Evolutionary conservation across 2,888 invertebrate species (phyloP).

Genomic region (Diarsia mendica): DNA sequence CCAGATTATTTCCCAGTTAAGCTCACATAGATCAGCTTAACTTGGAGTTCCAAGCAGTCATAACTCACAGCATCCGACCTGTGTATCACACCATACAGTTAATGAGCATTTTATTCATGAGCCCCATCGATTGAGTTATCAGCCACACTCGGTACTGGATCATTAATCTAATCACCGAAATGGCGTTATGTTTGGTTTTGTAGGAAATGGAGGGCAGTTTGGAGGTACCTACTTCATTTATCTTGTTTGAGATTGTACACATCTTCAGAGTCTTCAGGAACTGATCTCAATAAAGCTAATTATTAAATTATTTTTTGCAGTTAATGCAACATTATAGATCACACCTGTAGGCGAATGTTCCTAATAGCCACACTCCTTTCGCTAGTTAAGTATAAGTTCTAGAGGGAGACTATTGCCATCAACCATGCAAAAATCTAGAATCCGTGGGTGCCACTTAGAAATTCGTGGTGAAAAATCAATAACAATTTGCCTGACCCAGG

Average conservation of each 20-base stretch:
- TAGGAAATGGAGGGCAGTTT: not conserved
- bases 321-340: no score
- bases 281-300: no score
- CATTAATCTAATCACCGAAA: constrained; percentile 67
- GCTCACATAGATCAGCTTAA: constrained; percentile 46
- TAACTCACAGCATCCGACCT: constrained; percentile 67
- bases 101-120: constrained; percentile 85
- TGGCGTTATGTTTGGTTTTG: constrained; percentile 62
- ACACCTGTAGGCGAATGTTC: no score
- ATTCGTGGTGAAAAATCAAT: no score
- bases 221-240: not conserved
- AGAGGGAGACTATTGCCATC: no score
- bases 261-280: not conserved
- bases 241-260: not conserved
- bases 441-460: no score
- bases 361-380: no score
- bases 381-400: no score
- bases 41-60: constrained; percentile 60
- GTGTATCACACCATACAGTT: constrained; percentile 74
- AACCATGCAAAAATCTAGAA: no score
- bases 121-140: constrained; percentile 81
- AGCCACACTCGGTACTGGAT: constrained; percentile 60
- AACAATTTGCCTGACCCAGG: no score
- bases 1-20: constrained; percentile 34
- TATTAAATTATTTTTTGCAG: no score